A percentile compares a stretch with the other conserved stretches of the same genome.
These are phyloP conservation scores for Bhutanitis thaidina DNA, from an alignment of 2,888 invertebrate genomes.

Conservation along the genomic window DNA sequence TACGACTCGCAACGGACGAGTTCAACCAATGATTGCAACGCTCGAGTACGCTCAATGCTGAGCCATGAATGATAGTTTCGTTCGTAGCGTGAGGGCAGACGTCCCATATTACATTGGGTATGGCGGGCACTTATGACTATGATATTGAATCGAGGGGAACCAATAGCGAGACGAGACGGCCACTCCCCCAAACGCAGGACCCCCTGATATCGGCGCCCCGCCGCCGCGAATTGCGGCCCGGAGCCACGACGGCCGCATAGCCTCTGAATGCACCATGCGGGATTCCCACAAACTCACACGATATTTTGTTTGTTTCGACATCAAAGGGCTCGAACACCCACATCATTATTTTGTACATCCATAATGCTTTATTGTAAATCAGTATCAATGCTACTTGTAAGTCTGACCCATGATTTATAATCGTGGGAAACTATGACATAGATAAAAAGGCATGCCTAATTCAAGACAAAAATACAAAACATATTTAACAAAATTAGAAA, in stretches of 20 bases:
- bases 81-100: slow-evolving; percentile 45
- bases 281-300: slow-evolving; percentile 70
- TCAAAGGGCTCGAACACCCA: slow-evolving; percentile 71
- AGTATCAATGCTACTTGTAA: slow-evolving; percentile 68
- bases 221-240: slow-evolving; percentile 33
- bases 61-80: slow-evolving; percentile 43
- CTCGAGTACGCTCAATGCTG: slow-evolving; percentile 34
- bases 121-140: slow-evolving; percentile 54
- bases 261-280: slow-evolving; percentile 55
- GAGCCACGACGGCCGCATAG: slow-evolving; percentile 30
- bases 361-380: slow-evolving; percentile 71
- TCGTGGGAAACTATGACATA: slow-evolving; percentile 56
- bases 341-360: slow-evolving; percentile 74
- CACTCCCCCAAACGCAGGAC: slow-evolving; percentile 41
- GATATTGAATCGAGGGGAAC: slow-evolving; percentile 31
- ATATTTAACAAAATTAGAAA: not conserved
- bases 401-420: slow-evolving; percentile 71
- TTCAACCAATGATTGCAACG: slow-evolving; percentile 59
- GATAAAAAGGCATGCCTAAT: not conserved
- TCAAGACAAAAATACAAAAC: not conserved
- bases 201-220: slow-evolving; percentile 28
- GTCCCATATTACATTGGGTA: slow-evolving; percentile 42
- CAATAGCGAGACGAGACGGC: slow-evolving; percentile 46
- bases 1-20: slow-evolving; percentile 46
- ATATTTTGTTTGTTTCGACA: slow-evolving; percentile 65